Percentiles rank a stretch among this genome's conserved stretches.
Evolutionary conservation across 2,113 vertebrate genomes (phyloP).

Genomic region (Epinephelus cyanopodus): DNA sequence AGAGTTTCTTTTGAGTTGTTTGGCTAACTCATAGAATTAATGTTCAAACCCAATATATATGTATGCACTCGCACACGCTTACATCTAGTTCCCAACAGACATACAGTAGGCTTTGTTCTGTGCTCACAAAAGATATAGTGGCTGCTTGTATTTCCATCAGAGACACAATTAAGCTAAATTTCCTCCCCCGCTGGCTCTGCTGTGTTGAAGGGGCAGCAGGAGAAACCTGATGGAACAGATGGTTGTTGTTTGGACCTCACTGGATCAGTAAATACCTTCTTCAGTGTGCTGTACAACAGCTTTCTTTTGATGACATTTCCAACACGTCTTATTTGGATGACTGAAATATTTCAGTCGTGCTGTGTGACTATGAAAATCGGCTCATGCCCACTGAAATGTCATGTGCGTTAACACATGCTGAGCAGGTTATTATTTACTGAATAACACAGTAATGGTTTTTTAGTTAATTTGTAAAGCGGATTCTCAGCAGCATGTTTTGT

Average conservation of each 20-base stretch:
- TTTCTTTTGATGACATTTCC: neutral
- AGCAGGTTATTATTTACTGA: neutral
- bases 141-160: slow-evolving; percentile 20
- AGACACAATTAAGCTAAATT: neutral
- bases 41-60: neutral
- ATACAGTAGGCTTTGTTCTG: neutral
- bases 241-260: slow-evolving; percentile 2
- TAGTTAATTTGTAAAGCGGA: neutral
- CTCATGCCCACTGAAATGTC: neutral
- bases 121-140: neutral
- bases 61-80: neutral
- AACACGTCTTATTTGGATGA: neutral
- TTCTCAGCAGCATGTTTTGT: neutral
- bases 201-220: slow-evolving; percentile 6
- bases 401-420: neutral
- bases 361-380: neutral
- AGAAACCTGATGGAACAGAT: slow-evolving; percentile 15
- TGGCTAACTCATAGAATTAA: too few relatives aligned
- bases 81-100: neutral
- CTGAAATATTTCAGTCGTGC: neutral
- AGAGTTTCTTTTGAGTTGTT: too few relatives aligned
- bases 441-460: neutral
- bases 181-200: slow-evolving; percentile 4
- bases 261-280: slow-evolving; percentile 1
- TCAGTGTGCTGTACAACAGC: neutral